Base-by-base conservation (phyloP, 2,797 vertebrate genomes). In the Lophura swinhoii region DNA sequence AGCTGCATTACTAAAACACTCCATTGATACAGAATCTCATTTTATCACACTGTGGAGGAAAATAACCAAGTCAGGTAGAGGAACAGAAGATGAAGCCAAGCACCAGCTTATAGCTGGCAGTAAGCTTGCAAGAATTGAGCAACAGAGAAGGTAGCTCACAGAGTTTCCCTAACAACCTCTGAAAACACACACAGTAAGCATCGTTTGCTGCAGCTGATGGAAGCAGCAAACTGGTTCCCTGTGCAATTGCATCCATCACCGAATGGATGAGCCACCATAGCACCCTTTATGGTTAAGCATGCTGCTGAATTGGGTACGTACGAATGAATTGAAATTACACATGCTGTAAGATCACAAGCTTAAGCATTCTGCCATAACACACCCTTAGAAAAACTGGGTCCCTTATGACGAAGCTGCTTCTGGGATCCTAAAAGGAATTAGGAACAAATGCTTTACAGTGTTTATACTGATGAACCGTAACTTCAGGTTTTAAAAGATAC, bases 201-300 rank as follows among this genome's bases (percentile, higher is more conserved):
- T 0, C 13, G 43, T 6, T 0, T 0, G 31, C 77, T 29, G 67
- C 62, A 26, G 0, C 5, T 2, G 14, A n/a, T 12, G 43, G 28
- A n/a, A 15, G 22, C 0, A 6, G 51, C 46, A 37, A 11, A 13
- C 15, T 1, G 3, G 3, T 14, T 33, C 53, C 37, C 62, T 11
- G 28, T 2, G 17, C 5, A 3, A 0, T 1, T 5, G 5, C 0
- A 5, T 0, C 1, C 2, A 14, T 9, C 41, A 7, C 31, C 23
- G 4, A 49, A 37, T 0, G 3, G 13, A 33, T 21, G 4, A 0
- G 17, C 23, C 23, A 15, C 4, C 5, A 6, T 6, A 3, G 31
- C 21, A 39, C 29, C 67, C 28, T 10, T 49, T 6, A 16, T 16
- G 63, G 43, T 0, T 1, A 7, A n/a, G 12, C 0, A 5, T 22